Conservation (phyloP, 2,797 vertebrate species). For the Ispidina lecontei region DNA sequence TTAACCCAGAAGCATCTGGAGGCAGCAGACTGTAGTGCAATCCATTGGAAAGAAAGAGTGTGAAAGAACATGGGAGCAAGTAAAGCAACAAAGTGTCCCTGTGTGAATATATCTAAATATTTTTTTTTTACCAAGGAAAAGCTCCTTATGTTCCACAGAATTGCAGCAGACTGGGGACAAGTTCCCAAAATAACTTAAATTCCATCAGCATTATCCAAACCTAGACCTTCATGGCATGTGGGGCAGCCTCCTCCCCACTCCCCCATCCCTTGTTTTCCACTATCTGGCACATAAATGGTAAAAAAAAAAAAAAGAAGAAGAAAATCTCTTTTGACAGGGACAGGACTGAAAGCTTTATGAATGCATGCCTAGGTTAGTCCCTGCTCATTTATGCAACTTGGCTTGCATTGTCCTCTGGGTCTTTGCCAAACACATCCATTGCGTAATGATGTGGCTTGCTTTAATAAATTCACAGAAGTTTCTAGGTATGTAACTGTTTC, state of each 20-base stretch:
- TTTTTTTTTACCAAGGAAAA: neutral
- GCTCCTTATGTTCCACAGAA: neutral
- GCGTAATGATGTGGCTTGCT: neutral
- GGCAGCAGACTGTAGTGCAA: neutral
- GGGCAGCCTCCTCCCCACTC: neutral
- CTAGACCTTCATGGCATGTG: neutral
- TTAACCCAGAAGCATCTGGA: neutral
- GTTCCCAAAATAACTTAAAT: constrained; percentile 25
- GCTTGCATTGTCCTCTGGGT: neutral
- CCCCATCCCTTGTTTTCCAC: neutral
- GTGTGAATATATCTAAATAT: neutral
- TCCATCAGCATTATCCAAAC: constrained; percentile 19
- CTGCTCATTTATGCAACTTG: neutral
- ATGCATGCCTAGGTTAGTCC: neutral
- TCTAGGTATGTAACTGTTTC: neutral
- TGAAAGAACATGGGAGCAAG: neutral
- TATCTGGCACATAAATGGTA: neutral
- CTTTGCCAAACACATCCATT: constrained; percentile 34
- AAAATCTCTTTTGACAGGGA: neutral
- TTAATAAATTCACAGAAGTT: constrained; percentile 34
- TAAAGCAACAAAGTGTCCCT: neutral
- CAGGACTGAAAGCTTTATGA: neutral
- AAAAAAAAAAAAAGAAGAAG: neutral
- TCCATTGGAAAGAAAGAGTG: neutral
- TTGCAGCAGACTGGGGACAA: neutral